These are phyloP conservation scores for Shargacucullia verbasci DNA, from an alignment of 2,888 invertebrate genomes.

Conservation along the genomic window DNA sequence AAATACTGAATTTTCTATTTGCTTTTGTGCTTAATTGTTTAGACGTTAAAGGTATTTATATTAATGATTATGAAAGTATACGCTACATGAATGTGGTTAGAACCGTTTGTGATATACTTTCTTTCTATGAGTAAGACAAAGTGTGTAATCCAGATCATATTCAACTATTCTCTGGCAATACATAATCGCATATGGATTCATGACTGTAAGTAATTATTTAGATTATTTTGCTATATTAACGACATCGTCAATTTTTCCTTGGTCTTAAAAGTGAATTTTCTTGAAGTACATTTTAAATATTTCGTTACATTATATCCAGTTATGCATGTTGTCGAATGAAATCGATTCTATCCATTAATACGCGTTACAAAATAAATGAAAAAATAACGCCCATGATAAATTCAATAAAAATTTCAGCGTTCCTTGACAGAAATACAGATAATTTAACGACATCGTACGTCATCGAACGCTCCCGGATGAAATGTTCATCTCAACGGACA, in stretches of 20 bases:
- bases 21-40: no score
- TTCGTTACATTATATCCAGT: no score
- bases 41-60: no score
- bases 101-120: not conserved
- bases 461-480: conserved; percentile 11
- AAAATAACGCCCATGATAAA: conserved; percentile 11
- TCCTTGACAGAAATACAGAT: conserved; percentile 28
- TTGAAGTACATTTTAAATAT: no score
- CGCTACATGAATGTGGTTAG: no score
- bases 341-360: conserved; percentile 6
- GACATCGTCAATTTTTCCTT: no score
- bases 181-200: no score
- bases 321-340: not conserved
- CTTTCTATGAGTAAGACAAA: not conserved
- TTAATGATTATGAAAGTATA: no score
- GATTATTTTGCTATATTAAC: no score
- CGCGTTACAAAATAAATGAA: conserved; percentile 7
- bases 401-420: conserved; percentile 35
- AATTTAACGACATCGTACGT: conserved; percentile 32
- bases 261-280: no score
- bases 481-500: conserved; percentile 16
- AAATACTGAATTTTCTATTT: no score
- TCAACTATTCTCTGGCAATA: not conserved
- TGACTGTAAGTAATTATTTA: no score
- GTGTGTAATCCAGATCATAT: not conserved